Evolutionary conservation across 2,113 vertebrate genomes (phyloP).

Genomic region (Piprites chloris): DNA sequence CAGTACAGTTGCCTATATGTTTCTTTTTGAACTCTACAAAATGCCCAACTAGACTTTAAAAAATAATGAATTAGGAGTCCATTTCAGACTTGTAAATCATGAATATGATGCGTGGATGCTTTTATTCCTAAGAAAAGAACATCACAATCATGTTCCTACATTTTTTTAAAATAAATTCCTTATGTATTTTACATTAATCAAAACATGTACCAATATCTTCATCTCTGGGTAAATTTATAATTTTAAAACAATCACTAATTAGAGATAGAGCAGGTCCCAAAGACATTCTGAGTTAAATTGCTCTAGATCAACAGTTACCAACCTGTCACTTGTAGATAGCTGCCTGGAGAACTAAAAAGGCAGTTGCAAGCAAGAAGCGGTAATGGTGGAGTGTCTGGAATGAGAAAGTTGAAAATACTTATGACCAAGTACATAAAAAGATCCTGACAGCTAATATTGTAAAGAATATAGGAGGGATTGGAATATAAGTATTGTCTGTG

Average conservation of each 20-base stretch:
- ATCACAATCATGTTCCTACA: neutral
- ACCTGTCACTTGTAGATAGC: neutral
- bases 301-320: neutral
- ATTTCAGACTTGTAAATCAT: neutral
- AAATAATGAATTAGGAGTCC: neutral
- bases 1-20: neutral
- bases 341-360: neutral
- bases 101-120: neutral
- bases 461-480: fast-evolving
- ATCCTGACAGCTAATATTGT: neutral
- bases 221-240: neutral
- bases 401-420: neutral
- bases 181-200: neutral
- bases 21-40: neutral
- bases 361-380: neutral
- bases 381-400: neutral
- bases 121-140: neutral
- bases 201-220: neutral
- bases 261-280: neutral
- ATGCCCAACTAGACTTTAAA: neutral
- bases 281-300: neutral
- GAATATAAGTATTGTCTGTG: neutral
- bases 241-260: neutral
- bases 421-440: neutral
- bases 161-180: neutral